Evolutionary conservation across 2,113 vertebrate genomes (phyloP), one percentile per base, ranked within the genome.

Genomic region (Poeciliopsis turrubarensis): DNA sequence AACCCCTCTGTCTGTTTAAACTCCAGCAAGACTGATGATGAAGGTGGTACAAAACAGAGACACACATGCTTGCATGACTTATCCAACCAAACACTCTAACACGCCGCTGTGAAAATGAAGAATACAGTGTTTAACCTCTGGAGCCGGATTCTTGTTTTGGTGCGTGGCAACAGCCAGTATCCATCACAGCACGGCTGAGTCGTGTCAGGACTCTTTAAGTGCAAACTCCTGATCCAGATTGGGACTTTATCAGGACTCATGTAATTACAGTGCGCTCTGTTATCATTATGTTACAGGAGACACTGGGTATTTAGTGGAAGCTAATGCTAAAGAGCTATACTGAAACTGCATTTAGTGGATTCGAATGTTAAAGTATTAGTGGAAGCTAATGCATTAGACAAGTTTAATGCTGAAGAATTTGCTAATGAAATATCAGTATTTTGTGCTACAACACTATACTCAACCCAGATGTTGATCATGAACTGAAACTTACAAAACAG

Each of bases 1-100:
- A 87, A 75, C 44, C 17, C 17, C 44, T 87, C 74, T 81, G 81
- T 91, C 89, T 91, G 87, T 87, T 88, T 82, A 73, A 78, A 76
- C 80, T 87, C 84, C 72, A 64, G 60, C 69, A 84, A 85, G 82
- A 87, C 70, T 51, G 78, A 11, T 72, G 57, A 81, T 29, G 31
- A 86, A 68, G 74, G 77, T 72, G 31, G 67, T 60, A 65, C 25
- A 65, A 69, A 80, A 66, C 74, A 39, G 73, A 87, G 79, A 78
- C 64, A 65, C 76, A 86, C 68, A 64, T 44, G 83, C 81, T 75
- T 29, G 8, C 12, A 9, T 13, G 13, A 66, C 47, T 68, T 77
- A 70, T 76, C 73, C 32, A 67, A 73, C 74, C 76, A 47, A 65
- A 77, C 65, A 66, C 60, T 82, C 69, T 60, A 80, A 89, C 87